phyloP scores from a whole-genome alignment of 1,140 invertebrate species.

The Bombus haemorrhoidalis region DNA sequence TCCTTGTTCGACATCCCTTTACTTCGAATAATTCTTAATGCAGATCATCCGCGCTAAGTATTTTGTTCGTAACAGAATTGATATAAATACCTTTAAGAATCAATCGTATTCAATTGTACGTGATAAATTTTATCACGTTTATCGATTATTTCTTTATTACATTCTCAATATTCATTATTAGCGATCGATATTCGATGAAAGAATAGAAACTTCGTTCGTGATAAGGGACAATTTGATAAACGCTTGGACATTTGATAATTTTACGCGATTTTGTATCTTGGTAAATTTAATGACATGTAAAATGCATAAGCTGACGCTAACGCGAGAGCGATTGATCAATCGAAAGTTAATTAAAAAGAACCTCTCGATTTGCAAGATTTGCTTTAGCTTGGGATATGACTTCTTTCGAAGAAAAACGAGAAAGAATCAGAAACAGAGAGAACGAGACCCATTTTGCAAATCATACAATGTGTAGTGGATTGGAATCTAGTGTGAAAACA shows the following conservation, averaged over 20 bases:
- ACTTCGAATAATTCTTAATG: not conserved
- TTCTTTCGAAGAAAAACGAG: not conserved
- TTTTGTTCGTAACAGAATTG: not conserved
- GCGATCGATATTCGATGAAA: not conserved
- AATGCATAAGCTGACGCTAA: too few relatives aligned
- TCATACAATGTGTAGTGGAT: slow-evolving; percentile 36
- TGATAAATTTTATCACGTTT: too few relatives aligned
- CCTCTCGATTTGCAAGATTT: not conserved
- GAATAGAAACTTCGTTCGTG: not conserved
- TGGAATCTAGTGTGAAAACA: not conserved
- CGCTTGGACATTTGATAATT: not conserved
- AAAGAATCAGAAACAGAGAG: slow-evolving; percentile 43
- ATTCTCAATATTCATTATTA: not conserved
- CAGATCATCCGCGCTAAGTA: not conserved
- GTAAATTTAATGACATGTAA: too few relatives aligned
- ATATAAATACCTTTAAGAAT: not conserved
- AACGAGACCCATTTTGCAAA: slow-evolving; percentile 41
- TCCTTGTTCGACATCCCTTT: not conserved
- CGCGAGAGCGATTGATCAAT: too few relatives aligned
- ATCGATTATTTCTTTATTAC: not conserved
- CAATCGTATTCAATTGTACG: too few relatives aligned
- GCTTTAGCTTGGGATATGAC: not conserved
- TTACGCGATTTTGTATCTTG: too few relatives aligned
- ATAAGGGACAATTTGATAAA: not conserved
- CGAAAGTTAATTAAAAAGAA: too few relatives aligned